Conservation (phyloP, 1,140 invertebrate genomes). For the Penaeus vannamei region DNA sequence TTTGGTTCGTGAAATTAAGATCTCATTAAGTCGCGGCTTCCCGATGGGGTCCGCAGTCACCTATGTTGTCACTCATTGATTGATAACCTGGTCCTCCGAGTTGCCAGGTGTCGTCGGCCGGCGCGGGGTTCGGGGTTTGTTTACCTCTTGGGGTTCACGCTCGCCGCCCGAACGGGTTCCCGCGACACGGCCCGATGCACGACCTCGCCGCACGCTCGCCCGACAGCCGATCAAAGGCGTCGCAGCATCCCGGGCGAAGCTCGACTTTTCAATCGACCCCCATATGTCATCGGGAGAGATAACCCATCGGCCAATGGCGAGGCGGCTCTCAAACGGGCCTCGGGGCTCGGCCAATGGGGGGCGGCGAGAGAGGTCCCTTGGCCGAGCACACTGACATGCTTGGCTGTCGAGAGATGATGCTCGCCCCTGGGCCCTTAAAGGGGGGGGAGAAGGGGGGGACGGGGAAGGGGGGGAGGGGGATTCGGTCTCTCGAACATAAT, state of each 20-base stretch:
- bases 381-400: constrained; percentile 39
- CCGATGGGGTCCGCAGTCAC: constrained; percentile 5
- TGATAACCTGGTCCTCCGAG: constrained; percentile 40
- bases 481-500: too few relatives aligned
- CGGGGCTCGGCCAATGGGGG: constrained; percentile 20
- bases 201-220: background rate
- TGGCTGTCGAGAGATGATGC: constrained; percentile 24
- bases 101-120: constrained; percentile 26
- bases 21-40: constrained; percentile 5
- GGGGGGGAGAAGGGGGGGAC: too few relatives aligned
- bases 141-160: background rate
- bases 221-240: background rate
- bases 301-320: constrained; percentile 37
- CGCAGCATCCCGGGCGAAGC: background rate
- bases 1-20: background rate
- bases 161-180: background rate
- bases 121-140: background rate
- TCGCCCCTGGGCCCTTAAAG: background rate
- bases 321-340: background rate
- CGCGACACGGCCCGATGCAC: background rate
- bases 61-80: constrained; percentile 51
- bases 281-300: constrained; percentile 45
- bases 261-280: background rate
- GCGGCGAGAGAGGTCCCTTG: constrained; percentile 12
- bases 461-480: too few relatives aligned